Conservation (phyloP, 1,140 invertebrate species). For the Drosophila kikkawai region DNA sequence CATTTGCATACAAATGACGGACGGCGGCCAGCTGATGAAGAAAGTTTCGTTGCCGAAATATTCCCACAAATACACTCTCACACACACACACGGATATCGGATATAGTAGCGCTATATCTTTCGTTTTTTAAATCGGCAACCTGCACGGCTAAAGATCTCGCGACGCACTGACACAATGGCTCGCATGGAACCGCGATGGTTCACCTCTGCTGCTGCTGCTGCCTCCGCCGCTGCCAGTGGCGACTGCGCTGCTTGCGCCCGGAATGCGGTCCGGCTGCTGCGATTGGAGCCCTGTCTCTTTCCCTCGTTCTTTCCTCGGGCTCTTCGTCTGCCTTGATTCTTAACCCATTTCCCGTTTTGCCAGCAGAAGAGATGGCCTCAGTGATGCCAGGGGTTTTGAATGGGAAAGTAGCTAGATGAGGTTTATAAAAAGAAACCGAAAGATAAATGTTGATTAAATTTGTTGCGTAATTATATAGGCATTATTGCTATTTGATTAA, state of each 20-base stretch:
- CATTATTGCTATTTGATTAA: not conserved
- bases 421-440: not conserved
- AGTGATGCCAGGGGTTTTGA: not conserved
- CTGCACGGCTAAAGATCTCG: constrained; percentile 63
- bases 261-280: constrained; percentile 47
- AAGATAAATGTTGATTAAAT: not conserved
- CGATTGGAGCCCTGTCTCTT: constrained; percentile 30
- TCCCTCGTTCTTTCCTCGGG: constrained; percentile 11
- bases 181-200: constrained; percentile 24
- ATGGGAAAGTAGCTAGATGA: constrained; percentile 1
- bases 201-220: constrained; percentile 23
- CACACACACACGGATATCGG: constrained; percentile 9
- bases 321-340: constrained; percentile 53
- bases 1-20: constrained; percentile 52
- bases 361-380: constrained; percentile 7
- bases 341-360: constrained; percentile 70
- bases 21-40: constrained; percentile 47
- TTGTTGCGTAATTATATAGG: not conserved
- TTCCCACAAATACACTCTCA: constrained; percentile 41
- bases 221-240: constrained; percentile 9
- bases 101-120: constrained; percentile 42
- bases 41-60: constrained; percentile 62
- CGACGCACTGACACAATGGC: constrained; percentile 51
- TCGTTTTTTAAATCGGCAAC: constrained; percentile 37
- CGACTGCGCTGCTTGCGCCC: constrained; percentile 14